Conservation (phyloP, 2,888 invertebrate genomes). For the Hydrotaea diabolus region DNA sequence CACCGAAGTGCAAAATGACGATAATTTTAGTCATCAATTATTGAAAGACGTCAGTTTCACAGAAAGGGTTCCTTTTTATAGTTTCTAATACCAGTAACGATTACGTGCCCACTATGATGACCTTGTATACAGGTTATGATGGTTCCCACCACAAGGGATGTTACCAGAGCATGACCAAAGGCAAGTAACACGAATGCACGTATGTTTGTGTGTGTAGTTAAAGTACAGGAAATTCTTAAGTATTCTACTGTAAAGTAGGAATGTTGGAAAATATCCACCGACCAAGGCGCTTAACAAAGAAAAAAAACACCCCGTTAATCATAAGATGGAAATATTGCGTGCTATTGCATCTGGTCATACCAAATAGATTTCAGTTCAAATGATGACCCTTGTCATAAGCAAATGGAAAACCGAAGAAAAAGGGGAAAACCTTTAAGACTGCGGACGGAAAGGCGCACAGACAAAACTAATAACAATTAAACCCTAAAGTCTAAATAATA, state of each 20-base stretch:
- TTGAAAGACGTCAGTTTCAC: background rate
- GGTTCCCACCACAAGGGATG: background rate
- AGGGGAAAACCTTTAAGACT: background rate
- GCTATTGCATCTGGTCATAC: background rate
- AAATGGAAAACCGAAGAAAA: background rate
- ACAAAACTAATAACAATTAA: conserved; percentile 33
- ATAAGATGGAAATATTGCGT: too few species aligned
- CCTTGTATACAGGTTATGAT: background rate
- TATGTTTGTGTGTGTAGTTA: background rate
- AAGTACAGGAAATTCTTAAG: background rate
- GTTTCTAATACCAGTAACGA: too few species aligned
- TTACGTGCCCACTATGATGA: background rate
- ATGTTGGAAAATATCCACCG: background rate
- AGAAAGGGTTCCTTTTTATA: background rate
- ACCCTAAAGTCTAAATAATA: conserved; percentile 15
- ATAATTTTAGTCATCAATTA: background rate
- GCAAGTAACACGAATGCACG: background rate
- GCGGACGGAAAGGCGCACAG: background rate
- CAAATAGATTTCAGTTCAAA: conserved; percentile 30
- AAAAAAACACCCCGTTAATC: conserved; percentile 1
- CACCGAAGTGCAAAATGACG: conserved; percentile 1
- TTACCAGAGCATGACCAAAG: conserved; percentile 16
- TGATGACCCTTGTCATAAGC: conserved; percentile 33
- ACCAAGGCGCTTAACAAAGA: background rate
- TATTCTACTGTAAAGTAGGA: background rate